Percentiles rank a stretch among this genome's conserved stretches.
Evolutionary conservation across 2,888 invertebrate genomes (phyloP).

Genomic region (Cheilosia urbana): DNA sequence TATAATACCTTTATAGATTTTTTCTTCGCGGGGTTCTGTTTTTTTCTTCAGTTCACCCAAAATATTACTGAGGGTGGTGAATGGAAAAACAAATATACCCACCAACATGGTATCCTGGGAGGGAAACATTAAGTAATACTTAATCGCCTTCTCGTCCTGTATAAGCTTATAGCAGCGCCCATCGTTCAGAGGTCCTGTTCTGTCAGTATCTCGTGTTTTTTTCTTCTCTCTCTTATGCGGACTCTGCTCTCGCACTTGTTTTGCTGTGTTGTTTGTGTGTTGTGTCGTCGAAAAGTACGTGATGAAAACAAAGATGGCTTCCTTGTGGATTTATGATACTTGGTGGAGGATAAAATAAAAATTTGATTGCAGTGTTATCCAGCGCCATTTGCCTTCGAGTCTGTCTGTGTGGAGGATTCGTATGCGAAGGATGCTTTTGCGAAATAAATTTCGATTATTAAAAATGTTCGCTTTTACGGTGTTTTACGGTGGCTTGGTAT

Average conservation of each 20-base stretch:
- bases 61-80: constrained; percentile 39
- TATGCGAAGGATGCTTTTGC: constrained; percentile 20
- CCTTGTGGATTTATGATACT: constrained; percentile 74
- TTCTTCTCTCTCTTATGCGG: constrained; percentile 3
- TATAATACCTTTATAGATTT: constrained; percentile 75
- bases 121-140: constrained; percentile 74
- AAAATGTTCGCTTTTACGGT: constrained; percentile 57
- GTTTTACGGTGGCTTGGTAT: constrained; percentile 56
- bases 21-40: constrained; percentile 6
- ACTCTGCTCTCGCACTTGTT: constrained; percentile 36
- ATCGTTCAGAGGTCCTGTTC: constrained; percentile 17
- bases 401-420: not conserved
- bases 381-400: constrained; percentile 54
- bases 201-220: constrained; percentile 22
- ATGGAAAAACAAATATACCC: constrained; percentile 61
- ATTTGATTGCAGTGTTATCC: constrained; percentile 73
- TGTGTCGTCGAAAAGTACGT: constrained; percentile 52
- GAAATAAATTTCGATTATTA: constrained; percentile 71
- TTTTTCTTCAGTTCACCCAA: constrained; percentile 48
- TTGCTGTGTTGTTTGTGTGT: constrained; percentile 57
- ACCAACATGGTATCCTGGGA: constrained; percentile 64
- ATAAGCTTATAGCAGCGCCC: not conserved
- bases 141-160: constrained; percentile 65
- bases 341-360: constrained; percentile 63
- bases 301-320: constrained; percentile 76